Percentiles rank a stretch among this genome's conserved stretches.
These are phyloP conservation scores for Drosophila rufa DNA, from an alignment of 1,140 invertebrate genomes.

Conservation along the genomic window DNA sequence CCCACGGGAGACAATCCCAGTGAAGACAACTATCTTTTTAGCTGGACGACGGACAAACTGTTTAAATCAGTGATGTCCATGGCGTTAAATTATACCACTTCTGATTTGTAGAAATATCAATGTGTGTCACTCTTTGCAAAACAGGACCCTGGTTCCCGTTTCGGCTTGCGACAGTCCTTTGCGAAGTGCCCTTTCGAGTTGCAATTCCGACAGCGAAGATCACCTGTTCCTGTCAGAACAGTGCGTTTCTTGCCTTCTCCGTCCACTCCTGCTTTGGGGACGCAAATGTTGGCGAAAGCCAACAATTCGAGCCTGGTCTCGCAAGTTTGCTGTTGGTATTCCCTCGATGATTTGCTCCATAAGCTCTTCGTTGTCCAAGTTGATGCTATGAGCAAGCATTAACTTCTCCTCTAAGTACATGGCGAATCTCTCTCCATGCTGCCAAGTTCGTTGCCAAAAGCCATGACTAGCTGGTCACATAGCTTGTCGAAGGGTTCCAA, in stretches of 20 bases:
- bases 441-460: too few species aligned
- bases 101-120: too few species aligned
- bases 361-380: constrained; percentile 3
- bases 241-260: too few species aligned
- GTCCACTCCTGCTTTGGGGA: background rate
- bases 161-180: constrained; percentile 6
- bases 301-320: background rate
- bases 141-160: constrained; percentile 2
- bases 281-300: background rate
- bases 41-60: too few species aligned
- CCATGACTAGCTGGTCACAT: too few species aligned
- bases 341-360: constrained; percentile 4
- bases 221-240: too few species aligned
- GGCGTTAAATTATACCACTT: too few species aligned
- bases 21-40: too few species aligned
- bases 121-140: background rate
- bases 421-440: too few species aligned
- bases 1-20: too few species aligned
- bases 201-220: constrained; percentile 3
- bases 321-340: background rate
- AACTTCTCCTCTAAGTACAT: background rate
- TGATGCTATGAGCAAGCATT: constrained; percentile 1
- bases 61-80: too few species aligned
- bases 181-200: constrained; percentile 7
- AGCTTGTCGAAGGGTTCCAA: too few species aligned